phyloP scores from a whole-genome alignment of 2,888 invertebrate species.

The Yponomeuta plumbellus region DNA sequence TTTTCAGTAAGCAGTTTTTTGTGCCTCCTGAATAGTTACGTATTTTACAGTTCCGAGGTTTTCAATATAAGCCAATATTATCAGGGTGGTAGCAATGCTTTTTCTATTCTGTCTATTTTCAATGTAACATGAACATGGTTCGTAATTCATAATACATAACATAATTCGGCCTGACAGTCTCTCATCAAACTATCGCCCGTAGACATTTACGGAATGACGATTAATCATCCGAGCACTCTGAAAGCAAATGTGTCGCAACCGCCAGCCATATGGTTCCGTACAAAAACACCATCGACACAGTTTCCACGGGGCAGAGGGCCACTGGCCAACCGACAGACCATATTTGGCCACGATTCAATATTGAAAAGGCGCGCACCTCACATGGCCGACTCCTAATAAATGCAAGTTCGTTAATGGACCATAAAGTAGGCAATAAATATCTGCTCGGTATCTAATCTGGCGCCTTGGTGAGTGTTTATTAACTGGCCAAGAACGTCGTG shows the following conservation, averaged over 20 bases:
- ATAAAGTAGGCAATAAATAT: slow-evolving; percentile 3
- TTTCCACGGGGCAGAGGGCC: slow-evolving; percentile 46
- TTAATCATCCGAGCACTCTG: slow-evolving; percentile 1
- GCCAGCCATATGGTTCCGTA: slow-evolving; percentile 18
- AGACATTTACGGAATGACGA: slow-evolving; percentile 6
- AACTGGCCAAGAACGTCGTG: not conserved
- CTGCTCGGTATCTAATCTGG: slow-evolving; percentile 8
- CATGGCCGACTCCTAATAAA: slow-evolving; percentile 10
- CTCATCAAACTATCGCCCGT: not conserved
- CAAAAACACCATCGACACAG: slow-evolving; percentile 50
- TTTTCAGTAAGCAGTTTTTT: too few species aligned
- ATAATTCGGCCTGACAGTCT: not conserved
- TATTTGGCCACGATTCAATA: slow-evolving; percentile 45
- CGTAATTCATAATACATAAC: too few species aligned
- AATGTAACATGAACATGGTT: too few species aligned
- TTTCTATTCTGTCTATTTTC: too few species aligned
- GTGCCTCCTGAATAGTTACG: too few species aligned
- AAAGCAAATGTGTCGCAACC: slow-evolving; percentile 31
- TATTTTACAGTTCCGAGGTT: too few species aligned
- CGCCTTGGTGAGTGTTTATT: slow-evolving; percentile 1
- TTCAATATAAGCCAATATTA: too few species aligned
- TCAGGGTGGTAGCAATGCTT: too few species aligned
- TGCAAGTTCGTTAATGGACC: slow-evolving; percentile 10
- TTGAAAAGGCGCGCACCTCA: slow-evolving; percentile 12
- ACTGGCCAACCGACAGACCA: slow-evolving; percentile 27